Evolutionary conservation across 2,113 vertebrate genomes (phyloP).

Genomic region (Tympanuchus pallidicinctus): DNA sequence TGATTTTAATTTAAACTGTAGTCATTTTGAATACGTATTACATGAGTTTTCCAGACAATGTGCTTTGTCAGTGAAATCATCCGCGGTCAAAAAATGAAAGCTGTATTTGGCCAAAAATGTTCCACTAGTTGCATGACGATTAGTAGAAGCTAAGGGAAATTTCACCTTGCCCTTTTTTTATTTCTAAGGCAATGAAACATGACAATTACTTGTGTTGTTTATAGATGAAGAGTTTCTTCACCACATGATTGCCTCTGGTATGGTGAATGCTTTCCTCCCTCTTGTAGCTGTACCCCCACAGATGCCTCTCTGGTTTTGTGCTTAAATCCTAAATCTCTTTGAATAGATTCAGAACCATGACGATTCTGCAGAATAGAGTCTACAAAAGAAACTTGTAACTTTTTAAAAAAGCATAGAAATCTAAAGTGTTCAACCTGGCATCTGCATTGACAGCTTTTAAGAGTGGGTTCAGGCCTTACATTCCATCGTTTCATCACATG

Average conservation of each 20-base stretch:
- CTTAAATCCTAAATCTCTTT: not conserved
- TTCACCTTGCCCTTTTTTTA: not conserved
- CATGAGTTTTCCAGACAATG: not conserved
- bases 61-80: not conserved
- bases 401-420: not conserved
- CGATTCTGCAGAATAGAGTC: not conserved
- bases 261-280: not conserved
- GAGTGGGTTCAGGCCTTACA: not conserved
- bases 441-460: not conserved
- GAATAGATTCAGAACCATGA: not conserved
- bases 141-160: not conserved
- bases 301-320: not conserved
- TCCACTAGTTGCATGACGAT: not conserved
- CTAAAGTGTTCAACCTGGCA: not conserved
- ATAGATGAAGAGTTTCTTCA: not conserved
- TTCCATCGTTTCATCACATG: not conserved
- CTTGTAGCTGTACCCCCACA: not conserved
- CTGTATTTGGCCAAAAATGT: not conserved
- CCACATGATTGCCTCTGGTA: not conserved
- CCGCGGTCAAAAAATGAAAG: not conserved
- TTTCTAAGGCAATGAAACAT: not conserved
- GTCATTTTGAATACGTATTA: not conserved
- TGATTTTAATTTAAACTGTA: not conserved
- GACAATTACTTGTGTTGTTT: not conserved
- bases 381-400: not conserved